Conservation (phyloP, 2,888 invertebrate genomes). For the Julus scanicus region DNA sequence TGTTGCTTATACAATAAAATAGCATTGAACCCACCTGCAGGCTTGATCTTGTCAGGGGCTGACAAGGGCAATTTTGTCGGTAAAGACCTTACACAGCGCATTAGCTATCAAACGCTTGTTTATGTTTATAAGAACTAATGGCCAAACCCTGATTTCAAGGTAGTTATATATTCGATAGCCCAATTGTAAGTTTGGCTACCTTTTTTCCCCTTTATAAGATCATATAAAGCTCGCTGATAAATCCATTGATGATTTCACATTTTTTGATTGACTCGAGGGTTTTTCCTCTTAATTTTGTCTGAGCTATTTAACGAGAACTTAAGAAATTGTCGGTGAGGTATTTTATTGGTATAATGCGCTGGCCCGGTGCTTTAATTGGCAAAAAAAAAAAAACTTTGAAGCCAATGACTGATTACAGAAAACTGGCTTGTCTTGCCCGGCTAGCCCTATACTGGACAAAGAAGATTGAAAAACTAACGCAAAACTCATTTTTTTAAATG, state of each 20-base stretch:
- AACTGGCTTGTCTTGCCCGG: background rate
- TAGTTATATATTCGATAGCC: background rate
- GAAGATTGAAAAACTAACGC: background rate
- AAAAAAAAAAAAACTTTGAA: slow-evolving; percentile 5
- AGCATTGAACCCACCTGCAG: slow-evolving; percentile 19
- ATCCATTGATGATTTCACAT: background rate
- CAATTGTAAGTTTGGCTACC: background rate
- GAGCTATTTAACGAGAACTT: slow-evolving; percentile 11
- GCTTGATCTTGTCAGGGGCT: slow-evolving; percentile 2
- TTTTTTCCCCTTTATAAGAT: background rate
- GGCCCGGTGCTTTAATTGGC: background rate
- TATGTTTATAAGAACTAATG: background rate
- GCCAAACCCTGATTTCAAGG: slow-evolving; percentile 19
- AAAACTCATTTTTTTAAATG: background rate
- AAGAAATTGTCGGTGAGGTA: background rate
- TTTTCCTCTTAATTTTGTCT: slow-evolving; percentile 19
- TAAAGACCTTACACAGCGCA: slow-evolving; percentile 19
- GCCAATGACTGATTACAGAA: slow-evolving; percentile 3
- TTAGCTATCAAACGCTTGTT: background rate
- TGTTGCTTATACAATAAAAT: slow-evolving; percentile 11
- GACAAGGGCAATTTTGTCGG: slow-evolving; percentile 19
- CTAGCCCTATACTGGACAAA: background rate
- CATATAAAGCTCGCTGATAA: background rate
- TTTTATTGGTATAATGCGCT: background rate
- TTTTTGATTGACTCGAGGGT: slow-evolving; percentile 1